Evolutionary conservation across 30 jellyfish, hydroid and myxozoan genomes (phyloP), one percentile per base, ranked within the genome.

Genomic region (Nemopilema nomurai): DNA sequence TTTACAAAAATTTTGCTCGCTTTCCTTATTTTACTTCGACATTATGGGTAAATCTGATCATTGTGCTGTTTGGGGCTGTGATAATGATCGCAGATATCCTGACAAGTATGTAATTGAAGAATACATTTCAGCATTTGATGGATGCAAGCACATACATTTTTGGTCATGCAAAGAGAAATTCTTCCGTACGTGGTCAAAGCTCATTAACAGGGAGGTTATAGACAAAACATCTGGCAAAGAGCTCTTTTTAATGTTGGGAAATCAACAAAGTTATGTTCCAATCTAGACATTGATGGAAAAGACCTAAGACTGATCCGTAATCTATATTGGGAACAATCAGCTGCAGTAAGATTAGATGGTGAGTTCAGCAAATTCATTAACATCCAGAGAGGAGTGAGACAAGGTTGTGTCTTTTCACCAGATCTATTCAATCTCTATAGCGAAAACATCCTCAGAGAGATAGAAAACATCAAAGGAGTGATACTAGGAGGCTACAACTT

Each of bases 21-120:
- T 63, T 63, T 63, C 72, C 29, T n/a, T 24, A 63, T 19, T 63
- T 63, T 63, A 71, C 28, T 30, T 41, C 67, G 28, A 9, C 28
- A 9, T 71, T 71, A 41, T 71, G 66, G 82, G 67, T 71, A 29
- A 71, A 29, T 41, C 82, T 27, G 66, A 71, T 71, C 82, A 71
- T 31, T 71, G 82, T 71, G 82, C 82, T 71, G 82, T 71, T 71
- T 27, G 82, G 82, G 82, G 82, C n/a, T 71, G 82, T 71, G 82
- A 71, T 31, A 71, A 71, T 71, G 82, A 71, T 71, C 82, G 67
- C 82, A 71, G 82, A 25, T 71, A 71, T 71, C 82, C 82, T 71
- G 82, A 71, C 50, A 67, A 67, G 50, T 67, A 67, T 67, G 50
- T 67, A 22, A 26, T 67, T 22, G 3, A 67, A 26, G 82, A 71